A percentile compares a stretch with the other conserved stretches of the same genome.
These are phyloP conservation scores for Drosophila pseudoananassae DNA, from an alignment of 1,140 invertebrate species.

Conservation along the genomic window DNA sequence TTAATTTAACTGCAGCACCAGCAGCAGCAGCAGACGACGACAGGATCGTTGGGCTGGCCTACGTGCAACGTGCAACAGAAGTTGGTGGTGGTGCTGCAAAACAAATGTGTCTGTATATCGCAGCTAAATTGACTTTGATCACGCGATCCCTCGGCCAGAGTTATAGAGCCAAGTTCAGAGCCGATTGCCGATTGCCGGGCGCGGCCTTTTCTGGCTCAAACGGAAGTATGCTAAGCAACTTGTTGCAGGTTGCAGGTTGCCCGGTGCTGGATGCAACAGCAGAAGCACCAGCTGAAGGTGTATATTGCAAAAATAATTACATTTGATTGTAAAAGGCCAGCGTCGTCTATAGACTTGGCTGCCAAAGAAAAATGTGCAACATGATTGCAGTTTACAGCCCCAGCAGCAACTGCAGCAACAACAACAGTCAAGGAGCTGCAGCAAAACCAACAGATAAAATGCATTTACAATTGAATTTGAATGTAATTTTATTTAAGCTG, in stretches of 20 bases:
- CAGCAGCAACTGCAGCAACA: constrained; percentile 36
- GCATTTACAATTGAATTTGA: constrained; percentile 83
- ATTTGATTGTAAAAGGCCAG: constrained; percentile 82
- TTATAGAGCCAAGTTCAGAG: constrained; percentile 39
- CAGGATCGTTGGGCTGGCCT: constrained; percentile 77
- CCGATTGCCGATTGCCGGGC: constrained; percentile 31
- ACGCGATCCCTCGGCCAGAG: constrained; percentile 64
- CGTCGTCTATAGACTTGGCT: constrained; percentile 52
- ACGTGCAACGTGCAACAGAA: constrained; percentile 62
- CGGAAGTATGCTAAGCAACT: constrained; percentile 82
- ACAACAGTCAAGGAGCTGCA: constrained; percentile 14
- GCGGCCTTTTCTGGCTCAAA: constrained; percentile 74
- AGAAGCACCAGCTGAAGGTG: constrained; percentile 69
- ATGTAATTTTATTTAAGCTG: constrained; percentile 83
- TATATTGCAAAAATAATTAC: constrained; percentile 83
- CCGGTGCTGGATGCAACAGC: constrained; percentile 20
- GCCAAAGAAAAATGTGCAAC: constrained; percentile 82
- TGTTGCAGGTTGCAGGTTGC: constrained; percentile 70
- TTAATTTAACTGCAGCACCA: constrained; percentile 74
- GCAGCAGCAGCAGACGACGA: constrained; percentile 72
- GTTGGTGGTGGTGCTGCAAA: constrained; percentile 47
- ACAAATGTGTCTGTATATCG: constrained; percentile 82
- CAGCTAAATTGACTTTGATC: constrained; percentile 83
- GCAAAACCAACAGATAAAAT: constrained; percentile 83
- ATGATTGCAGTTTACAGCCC: constrained; percentile 82